phyloP scores from a whole-genome alignment of 2,113 vertebrate genomes.

The Amazona guildingii region DNA sequence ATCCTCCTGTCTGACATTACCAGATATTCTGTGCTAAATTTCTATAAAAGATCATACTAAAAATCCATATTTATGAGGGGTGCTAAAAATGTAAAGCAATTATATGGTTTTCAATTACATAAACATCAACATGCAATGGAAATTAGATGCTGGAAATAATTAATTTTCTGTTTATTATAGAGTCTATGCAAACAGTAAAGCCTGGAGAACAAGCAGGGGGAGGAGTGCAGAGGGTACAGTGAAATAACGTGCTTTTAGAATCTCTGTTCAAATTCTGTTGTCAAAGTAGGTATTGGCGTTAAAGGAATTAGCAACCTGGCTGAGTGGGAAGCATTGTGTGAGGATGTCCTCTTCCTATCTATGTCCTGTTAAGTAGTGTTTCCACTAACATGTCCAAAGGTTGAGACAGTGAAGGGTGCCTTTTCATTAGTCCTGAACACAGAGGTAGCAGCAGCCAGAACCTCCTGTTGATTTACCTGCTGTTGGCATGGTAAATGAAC shows the following conservation, averaged over 20 bases:
- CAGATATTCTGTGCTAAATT: slow-evolving; percentile 9
- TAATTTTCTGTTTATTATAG: slow-evolving; percentile 35
- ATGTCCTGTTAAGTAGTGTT: neutral
- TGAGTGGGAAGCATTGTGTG: neutral
- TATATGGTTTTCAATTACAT: slow-evolving; percentile 57
- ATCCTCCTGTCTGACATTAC: neutral
- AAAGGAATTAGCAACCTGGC: neutral
- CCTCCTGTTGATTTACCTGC: rapidly evolving
- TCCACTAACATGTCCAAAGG: neutral
- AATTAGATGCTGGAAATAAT: slow-evolving; percentile 53
- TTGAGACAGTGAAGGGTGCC: neutral
- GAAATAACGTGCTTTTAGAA: neutral
- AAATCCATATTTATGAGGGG: slow-evolving; percentile 28
- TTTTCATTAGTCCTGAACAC: neutral
- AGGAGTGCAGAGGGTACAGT: neutral
- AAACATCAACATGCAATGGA: slow-evolving; percentile 47
- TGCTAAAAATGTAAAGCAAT: slow-evolving; percentile 53
- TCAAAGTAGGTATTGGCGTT: neutral
- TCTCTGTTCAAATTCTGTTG: neutral
- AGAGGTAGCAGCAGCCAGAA: neutral
- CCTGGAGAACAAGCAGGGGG: neutral
- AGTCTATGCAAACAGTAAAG: slow-evolving; percentile 37
- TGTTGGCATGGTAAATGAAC: neutral
- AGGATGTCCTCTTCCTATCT: neutral
- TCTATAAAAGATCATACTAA: neutral